Conservation (phyloP, 64 coral and sea anemone genomes). For the Astreopora myriophthalma region DNA sequence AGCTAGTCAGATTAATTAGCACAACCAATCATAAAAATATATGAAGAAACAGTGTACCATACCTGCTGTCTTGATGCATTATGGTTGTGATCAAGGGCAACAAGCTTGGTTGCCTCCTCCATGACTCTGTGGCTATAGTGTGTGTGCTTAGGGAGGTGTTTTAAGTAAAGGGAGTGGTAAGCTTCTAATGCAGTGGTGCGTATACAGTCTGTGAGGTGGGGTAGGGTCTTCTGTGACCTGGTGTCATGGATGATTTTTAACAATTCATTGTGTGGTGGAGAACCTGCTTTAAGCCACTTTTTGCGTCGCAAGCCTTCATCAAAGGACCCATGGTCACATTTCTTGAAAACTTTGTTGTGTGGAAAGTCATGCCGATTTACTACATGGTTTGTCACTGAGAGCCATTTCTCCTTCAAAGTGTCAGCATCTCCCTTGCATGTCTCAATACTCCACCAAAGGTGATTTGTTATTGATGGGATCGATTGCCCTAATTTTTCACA, state of each 20-base stretch:
- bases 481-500: constrained; percentile 35
- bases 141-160: background rate
- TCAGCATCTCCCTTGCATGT: constrained; percentile 16
- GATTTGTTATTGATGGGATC: constrained; percentile 24
- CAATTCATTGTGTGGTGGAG: constrained; percentile 41
- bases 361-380: background rate
- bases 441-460: constrained; percentile 38
- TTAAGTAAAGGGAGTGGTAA: background rate
- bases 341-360: background rate
- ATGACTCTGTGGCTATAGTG: constrained; percentile 29
- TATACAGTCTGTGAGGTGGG: constrained; percentile 29
- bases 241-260: constrained; percentile 44
- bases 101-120: constrained; percentile 41
- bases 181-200: constrained; percentile 9
- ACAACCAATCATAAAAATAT: background rate
- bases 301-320: background rate
- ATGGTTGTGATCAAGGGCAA: constrained; percentile 56
- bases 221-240: constrained; percentile 26
- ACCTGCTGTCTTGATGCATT: constrained; percentile 42
- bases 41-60: background rate
- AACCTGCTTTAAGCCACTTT: background rate
- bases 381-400: background rate
- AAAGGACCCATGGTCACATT: background rate
- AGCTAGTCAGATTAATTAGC: background rate
- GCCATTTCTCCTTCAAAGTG: background rate